Evolutionary conservation across 2,888 invertebrate genomes (phyloP).

Genomic region (Cyclophora albipunctata): DNA sequence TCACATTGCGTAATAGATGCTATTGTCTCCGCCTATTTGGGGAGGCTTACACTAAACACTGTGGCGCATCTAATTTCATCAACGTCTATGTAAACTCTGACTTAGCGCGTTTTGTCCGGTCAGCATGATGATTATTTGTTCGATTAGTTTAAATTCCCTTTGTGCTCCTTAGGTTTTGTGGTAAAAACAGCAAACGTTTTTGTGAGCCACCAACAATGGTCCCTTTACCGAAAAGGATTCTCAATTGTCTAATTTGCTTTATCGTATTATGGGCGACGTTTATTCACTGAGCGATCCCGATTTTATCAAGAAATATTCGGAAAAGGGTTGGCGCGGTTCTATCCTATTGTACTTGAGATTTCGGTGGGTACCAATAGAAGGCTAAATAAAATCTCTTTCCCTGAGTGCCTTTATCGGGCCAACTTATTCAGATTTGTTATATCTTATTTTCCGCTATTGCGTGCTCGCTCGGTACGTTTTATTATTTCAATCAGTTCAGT

Average conservation of each 20-base stretch:
- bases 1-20: slow-evolving; percentile 47
- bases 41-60: slow-evolving; percentile 23
- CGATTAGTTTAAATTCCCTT: too few relatives aligned
- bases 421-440: too few relatives aligned
- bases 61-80: slow-evolving; percentile 24
- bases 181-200: too few relatives aligned
- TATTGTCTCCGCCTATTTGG: slow-evolving; percentile 27
- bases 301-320: slow-evolving; percentile 32
- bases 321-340: slow-evolving; percentile 33
- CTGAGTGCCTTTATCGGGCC: too few relatives aligned
- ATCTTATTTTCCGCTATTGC: too few relatives aligned
- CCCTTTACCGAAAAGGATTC: slow-evolving; percentile 12
- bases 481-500: too few relatives aligned
- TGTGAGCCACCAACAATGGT: too few relatives aligned
- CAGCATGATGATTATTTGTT: too few relatives aligned
- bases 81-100: slow-evolving; percentile 18
- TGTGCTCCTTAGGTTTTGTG: too few relatives aligned
- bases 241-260: slow-evolving; percentile 30
- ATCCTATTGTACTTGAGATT: slow-evolving; percentile 27
- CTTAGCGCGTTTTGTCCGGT: too few relatives aligned
- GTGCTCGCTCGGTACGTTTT: too few relatives aligned
- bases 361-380: slow-evolving; percentile 21
- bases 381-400: slow-evolving; percentile 9
- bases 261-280: slow-evolving; percentile 33
- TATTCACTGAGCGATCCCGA: slow-evolving; percentile 29